phyloP scores from a whole-genome alignment of 1,140 invertebrate species.

The Drosophila gunungcola region DNA sequence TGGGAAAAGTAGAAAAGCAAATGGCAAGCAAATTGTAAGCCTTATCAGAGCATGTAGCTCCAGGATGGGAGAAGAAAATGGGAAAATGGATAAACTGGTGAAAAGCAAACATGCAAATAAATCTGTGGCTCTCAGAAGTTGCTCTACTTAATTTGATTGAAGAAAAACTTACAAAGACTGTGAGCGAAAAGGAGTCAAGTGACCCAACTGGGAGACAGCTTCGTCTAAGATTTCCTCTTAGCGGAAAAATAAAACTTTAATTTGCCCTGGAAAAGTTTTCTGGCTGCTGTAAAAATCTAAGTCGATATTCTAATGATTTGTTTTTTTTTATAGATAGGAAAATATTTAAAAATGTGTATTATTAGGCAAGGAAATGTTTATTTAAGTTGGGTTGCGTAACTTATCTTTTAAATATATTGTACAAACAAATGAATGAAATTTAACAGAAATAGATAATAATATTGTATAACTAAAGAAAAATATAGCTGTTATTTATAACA shows the following conservation, averaged over 20 bases:
- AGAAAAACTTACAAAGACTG: conserved; percentile 14
- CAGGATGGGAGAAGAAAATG: conserved; percentile 15
- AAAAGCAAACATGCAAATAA: conserved; percentile 47
- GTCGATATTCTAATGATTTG: neutral
- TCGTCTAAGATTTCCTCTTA: conserved; percentile 11
- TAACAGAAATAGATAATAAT: no score
- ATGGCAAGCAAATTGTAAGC: conserved; percentile 51
- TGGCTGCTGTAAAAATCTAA: neutral
- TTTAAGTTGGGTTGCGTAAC: no score
- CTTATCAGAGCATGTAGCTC: conserved; percentile 43
- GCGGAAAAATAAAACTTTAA: conserved; percentile 19
- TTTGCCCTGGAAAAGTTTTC: neutral
- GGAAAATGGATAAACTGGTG: conserved; percentile 29
- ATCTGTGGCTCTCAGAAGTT: conserved; percentile 45
- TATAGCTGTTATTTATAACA: no score
- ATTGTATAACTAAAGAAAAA: no score
- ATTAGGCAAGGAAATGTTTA: no score
- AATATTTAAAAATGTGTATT: neutral
- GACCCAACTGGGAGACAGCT: conserved; percentile 6
- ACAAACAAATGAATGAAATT: no score
- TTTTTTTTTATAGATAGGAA: neutral
- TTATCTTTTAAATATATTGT: no score
- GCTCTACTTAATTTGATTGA: conserved; percentile 43
- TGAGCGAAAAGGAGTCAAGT: neutral
- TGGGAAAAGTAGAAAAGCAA: conserved; percentile 18